phyloP scores from a whole-genome alignment of 53 echinoderm and acorn worm species.

The Hippasteria phrygiana region DNA sequence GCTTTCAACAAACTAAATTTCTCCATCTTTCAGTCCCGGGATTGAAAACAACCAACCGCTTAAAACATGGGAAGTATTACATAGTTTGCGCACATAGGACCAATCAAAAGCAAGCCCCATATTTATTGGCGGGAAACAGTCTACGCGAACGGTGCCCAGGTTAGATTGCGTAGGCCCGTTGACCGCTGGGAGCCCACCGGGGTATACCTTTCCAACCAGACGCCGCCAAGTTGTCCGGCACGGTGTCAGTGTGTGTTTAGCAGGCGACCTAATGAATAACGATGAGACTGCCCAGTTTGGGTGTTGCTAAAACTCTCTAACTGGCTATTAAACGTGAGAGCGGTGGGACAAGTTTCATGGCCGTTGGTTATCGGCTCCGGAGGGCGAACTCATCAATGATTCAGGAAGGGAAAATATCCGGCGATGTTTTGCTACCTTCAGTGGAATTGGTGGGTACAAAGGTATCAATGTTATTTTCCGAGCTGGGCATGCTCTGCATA shows the following conservation, averaged over 20 bases:
- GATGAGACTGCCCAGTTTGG: background rate
- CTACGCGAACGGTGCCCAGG: too few species aligned
- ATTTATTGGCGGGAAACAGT: too few species aligned
- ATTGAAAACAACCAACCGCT: too few species aligned
- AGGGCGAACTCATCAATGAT: conserved; percentile 14
- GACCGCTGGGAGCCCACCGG: background rate
- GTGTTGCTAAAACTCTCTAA: background rate
- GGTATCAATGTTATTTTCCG: too few species aligned
- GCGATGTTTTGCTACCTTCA: background rate
- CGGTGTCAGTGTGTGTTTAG: conserved; percentile 13
- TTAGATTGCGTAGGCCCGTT: background rate
- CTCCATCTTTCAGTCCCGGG: too few species aligned
- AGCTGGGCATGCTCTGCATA: too few species aligned
- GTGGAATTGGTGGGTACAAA: background rate
- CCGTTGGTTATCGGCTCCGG: background rate
- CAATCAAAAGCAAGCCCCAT: too few species aligned
- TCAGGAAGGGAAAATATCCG: background rate
- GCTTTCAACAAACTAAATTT: too few species aligned
- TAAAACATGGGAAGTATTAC: too few species aligned
- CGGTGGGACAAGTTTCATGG: conserved; percentile 31
- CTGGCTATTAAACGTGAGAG: conserved; percentile 37
- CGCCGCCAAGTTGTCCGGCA: conserved; percentile 10
- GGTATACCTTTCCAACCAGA: background rate
- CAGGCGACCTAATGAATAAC: conserved; percentile 10
- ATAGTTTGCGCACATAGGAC: too few species aligned